Evolutionary conservation across 1,140 invertebrate genomes (phyloP), one percentile per base, ranked within the genome.

Genomic region (Onthophagus taurus): DNA sequence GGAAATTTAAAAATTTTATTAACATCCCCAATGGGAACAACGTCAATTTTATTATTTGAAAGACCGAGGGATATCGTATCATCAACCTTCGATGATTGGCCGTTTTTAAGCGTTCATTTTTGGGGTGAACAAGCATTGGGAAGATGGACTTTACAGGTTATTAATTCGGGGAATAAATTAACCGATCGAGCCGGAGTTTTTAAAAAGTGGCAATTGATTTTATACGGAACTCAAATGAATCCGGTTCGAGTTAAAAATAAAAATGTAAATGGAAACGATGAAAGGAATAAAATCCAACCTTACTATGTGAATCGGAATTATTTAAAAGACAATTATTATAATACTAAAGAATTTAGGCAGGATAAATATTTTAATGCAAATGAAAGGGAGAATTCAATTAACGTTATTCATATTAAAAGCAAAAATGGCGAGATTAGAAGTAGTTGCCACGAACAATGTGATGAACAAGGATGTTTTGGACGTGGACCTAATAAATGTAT

Each of bases 71-170:
- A 98, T 65, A 83, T 90, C n/a, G 77, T 87, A 30, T 85, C 81
- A 55, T 89, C 89, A 3, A 94, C 91, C 56, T 96, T 97, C 61
- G 89, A 95, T 62, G 89, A 96, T 60, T 98, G 94, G 89, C 92
- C 91, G 9, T 99, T 99, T 73, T 76, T 97, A 52, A 92, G 89
- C 50, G 91, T 97, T 1, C 94, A 97, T 57, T 93, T 84, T 57
- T 98, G 94, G 93, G 92, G 92, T 6, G 95, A 98, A 62, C 85
- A 85, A 55, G 90, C 83, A 4, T 78, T 84, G 55, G 93, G 92
- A 7, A 74, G 82, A 38, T 99, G 96, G 96, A 92, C 79, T 1
- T 63, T 99, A 17, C 83, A 91, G 65, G 81, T 99, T 19, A 78
- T 92, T 43, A 96, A 97, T 61, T 81, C 78, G 21, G 88, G 88